These are phyloP conservation scores for Melopsittacus undulatus DNA, from an alignment of 2,797 vertebrate species.

Conservation along the genomic window DNA sequence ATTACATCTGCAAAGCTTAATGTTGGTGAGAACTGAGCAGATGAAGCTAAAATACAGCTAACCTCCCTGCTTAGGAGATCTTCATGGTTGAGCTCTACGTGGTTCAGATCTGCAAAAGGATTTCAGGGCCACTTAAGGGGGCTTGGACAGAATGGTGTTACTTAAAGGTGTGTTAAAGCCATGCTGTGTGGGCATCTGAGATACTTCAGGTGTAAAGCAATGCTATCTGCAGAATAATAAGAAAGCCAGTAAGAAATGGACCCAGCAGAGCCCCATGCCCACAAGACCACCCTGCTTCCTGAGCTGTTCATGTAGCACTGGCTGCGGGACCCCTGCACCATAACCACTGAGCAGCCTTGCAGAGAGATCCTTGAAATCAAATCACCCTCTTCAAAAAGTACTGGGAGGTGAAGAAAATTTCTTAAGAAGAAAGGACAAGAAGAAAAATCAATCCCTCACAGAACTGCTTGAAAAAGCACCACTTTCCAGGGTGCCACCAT, in stretches of 20 bases:
- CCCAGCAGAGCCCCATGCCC: accelerated
- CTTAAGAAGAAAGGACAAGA: neutral
- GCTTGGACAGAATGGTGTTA: neutral
- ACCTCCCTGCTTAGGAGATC: neutral
- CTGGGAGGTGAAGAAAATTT: neutral
- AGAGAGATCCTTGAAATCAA: neutral
- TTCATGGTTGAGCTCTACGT: neutral
- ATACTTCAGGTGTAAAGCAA: neutral
- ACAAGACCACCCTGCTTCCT: neutral
- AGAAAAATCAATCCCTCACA: neutral
- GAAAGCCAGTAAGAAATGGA: neutral
- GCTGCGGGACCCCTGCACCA: neutral
- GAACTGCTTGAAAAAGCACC: neutral
- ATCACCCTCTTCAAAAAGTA: neutral
- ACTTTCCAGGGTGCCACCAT: slow-evolving; percentile 8
- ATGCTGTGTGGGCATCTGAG: neutral
- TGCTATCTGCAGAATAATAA: neutral
- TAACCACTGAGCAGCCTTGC: neutral
- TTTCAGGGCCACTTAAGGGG: neutral
- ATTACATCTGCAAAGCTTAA: neutral
- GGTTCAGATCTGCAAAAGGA: neutral
- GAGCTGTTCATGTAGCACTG: neutral
- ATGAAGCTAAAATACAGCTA: neutral
- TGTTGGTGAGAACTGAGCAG: neutral
- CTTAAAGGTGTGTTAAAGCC: neutral